Conservation (phyloP, 2,888 invertebrate species). For the Alloscopus bannaensis region DNA sequence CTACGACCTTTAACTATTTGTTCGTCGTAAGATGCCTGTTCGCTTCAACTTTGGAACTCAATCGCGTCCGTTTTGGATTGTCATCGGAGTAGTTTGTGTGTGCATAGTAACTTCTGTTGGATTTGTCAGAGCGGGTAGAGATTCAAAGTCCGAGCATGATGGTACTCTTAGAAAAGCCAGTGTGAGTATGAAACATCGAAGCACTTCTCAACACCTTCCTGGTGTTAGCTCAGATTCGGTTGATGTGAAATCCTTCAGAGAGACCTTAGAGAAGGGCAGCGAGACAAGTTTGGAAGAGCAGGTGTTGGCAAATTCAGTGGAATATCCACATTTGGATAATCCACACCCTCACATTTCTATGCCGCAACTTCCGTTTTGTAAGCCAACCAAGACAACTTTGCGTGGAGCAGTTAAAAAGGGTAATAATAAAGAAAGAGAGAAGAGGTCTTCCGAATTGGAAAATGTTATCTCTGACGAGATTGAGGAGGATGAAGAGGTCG, state of each 20-base stretch:
- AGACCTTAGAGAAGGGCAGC: neutral
- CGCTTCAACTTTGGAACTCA: neutral
- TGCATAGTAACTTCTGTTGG: conserved; percentile 48
- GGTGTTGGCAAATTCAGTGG: neutral
- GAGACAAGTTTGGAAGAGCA: conserved; percentile 12
- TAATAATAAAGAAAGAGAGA: neutral
- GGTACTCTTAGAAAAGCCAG: neutral
- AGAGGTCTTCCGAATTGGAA: neutral
- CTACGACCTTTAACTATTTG: too few relatives aligned
- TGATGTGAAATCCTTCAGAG: neutral
- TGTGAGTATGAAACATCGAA: conserved; percentile 37
- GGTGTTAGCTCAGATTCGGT: neutral
- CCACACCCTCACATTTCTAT: conserved; percentile 52
- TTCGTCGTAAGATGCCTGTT: too few relatives aligned
- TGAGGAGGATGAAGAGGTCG: conserved; percentile 19
- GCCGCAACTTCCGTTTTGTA: conserved; percentile 62
- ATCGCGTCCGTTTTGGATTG: neutral
- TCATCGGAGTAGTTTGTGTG: conserved; percentile 24
- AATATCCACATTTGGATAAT: conserved; percentile 23
- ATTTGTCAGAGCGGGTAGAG: neutral
- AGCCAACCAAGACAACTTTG: conserved; percentile 55
- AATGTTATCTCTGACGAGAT: neutral
- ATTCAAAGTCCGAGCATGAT: neutral
- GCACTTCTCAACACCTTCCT: neutral
- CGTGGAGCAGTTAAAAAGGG: conserved; percentile 8